Evolutionary conservation across 2,113 vertebrate genomes (phyloP).

Genomic region (Furnarius figulus): DNA sequence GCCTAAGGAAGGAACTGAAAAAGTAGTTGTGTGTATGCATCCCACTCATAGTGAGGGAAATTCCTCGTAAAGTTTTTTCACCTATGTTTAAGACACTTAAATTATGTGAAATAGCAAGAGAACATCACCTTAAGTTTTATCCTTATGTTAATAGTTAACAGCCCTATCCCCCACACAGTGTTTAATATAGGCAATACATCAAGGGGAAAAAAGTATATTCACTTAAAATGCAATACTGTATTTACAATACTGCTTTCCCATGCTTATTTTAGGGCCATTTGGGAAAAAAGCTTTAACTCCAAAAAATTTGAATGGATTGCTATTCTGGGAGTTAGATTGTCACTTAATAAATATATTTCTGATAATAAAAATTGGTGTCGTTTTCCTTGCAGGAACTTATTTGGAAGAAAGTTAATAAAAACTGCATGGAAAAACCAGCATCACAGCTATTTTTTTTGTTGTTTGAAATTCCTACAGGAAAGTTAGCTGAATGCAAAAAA

Average conservation of each 20-base stretch:
- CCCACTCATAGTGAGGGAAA: neutral
- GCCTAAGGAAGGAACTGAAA: neutral
- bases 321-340: conserved; percentile 76
- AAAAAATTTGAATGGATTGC: conserved; percentile 50
- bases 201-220: neutral
- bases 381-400: conserved; percentile 73
- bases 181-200: neutral
- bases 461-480: conserved; percentile 51
- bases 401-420: conserved; percentile 76
- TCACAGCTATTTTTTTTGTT: conserved; percentile 18
- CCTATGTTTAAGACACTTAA: neutral
- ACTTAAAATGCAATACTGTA: conserved; percentile 42
- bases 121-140: neutral
- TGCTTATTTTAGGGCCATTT: conserved; percentile 67
- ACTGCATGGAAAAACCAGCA: conserved; percentile 74
- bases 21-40: neutral
- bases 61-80: neutral
- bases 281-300: conserved; percentile 68
- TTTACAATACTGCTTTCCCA: conserved; percentile 73
- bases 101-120: neutral
- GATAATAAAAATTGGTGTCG: conserved; percentile 76
- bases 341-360: conserved; percentile 80
- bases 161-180: neutral
- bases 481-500: conserved; percentile 55
- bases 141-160: neutral